Evolutionary conservation across 2,797 vertebrate genomes (phyloP).

Genomic region (Myiotriccus ornatus): DNA sequence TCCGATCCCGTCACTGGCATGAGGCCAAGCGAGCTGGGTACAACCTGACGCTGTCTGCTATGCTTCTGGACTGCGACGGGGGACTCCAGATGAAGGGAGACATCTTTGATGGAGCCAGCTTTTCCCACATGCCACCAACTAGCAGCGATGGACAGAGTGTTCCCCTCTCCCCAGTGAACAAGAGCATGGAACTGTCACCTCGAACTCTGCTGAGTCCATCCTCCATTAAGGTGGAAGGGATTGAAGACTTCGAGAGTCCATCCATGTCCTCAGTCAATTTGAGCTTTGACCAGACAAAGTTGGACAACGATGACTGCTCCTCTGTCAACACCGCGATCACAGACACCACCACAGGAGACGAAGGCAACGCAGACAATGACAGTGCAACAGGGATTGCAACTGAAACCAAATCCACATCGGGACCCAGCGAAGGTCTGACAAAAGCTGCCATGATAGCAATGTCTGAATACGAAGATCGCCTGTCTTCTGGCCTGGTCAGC

Average conservation of each 20-base stretch:
- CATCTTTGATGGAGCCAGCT: constrained; percentile 86
- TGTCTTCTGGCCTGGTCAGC: constrained; percentile 97
- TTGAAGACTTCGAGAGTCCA: constrained; percentile 95
- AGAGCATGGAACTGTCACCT: constrained; percentile 93
- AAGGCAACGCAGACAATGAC: constrained; percentile 95
- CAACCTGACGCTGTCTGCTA: constrained; percentile 88
- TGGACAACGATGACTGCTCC: constrained; percentile 98
- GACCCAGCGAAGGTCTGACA: constrained; percentile 87
- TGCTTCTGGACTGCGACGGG: constrained; percentile 91
- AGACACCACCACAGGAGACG: constrained; percentile 97
- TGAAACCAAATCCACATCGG: constrained; percentile 85
- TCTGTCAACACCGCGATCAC: constrained; percentile 99
- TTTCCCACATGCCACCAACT: constrained; percentile 84
- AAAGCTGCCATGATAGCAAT: constrained; percentile 88
- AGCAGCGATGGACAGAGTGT: constrained; percentile 90
- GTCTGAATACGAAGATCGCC: constrained; percentile 94
- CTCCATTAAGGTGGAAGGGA: constrained; percentile 96
- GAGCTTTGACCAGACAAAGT: constrained; percentile 92
- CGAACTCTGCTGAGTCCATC: constrained; percentile 93
- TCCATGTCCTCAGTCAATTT: constrained; percentile 95
- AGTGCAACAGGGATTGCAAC: constrained; percentile 84
- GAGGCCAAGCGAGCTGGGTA: constrained; percentile 98
- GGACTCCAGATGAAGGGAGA: constrained; percentile 93
- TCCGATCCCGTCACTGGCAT: constrained; percentile 98
- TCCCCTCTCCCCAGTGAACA: constrained; percentile 94